Conservation (phyloP, 2,888 invertebrate species). For the Seira musarum region DNA sequence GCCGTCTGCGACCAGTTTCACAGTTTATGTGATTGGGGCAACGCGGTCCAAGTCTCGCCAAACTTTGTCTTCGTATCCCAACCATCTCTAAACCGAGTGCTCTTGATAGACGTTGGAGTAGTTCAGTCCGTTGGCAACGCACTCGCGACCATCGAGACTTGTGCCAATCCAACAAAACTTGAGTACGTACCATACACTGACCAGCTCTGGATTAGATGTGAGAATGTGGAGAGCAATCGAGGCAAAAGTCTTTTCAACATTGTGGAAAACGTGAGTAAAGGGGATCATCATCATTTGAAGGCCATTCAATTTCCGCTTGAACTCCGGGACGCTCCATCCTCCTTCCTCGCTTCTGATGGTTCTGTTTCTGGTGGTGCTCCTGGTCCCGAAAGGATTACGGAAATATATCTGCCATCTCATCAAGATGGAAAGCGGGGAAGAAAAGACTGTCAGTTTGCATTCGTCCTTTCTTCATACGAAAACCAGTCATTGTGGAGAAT, state of each 20-base stretch:
- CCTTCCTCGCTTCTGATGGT: too few species aligned
- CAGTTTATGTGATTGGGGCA: constrained; percentile 80
- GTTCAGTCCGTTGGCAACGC: constrained; percentile 43
- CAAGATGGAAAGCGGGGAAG: constrained; percentile 44
- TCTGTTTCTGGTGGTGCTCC: too few species aligned
- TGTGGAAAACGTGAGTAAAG: constrained; percentile 52
- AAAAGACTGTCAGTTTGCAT: constrained; percentile 53
- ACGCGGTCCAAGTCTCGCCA: constrained; percentile 81
- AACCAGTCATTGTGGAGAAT: constrained; percentile 43
- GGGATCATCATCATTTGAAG: constrained; percentile 45
- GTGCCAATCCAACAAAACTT: constrained; percentile 31
- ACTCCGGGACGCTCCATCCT: constrained; percentile 34
- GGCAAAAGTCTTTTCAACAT: constrained; percentile 35
- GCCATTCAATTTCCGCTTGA: constrained; percentile 56
- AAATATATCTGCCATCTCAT: constrained; percentile 55
- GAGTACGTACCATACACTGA: constrained; percentile 48
- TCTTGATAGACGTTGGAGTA: constrained; percentile 75
- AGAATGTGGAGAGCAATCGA: constrained; percentile 14
- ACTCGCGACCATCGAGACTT: constrained; percentile 40
- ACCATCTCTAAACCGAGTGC: constrained; percentile 79
- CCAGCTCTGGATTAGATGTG: constrained; percentile 52
- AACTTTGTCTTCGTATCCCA: constrained; percentile 82
- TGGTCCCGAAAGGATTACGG: constrained; percentile 43
- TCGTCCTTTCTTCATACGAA: constrained; percentile 31
- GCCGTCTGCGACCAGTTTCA: constrained; percentile 79